Percentiles rank a stretch among this genome's conserved stretches.
Conservation (phyloP, 2,888 invertebrate species). For the Pediacus dermestoides region DNA sequence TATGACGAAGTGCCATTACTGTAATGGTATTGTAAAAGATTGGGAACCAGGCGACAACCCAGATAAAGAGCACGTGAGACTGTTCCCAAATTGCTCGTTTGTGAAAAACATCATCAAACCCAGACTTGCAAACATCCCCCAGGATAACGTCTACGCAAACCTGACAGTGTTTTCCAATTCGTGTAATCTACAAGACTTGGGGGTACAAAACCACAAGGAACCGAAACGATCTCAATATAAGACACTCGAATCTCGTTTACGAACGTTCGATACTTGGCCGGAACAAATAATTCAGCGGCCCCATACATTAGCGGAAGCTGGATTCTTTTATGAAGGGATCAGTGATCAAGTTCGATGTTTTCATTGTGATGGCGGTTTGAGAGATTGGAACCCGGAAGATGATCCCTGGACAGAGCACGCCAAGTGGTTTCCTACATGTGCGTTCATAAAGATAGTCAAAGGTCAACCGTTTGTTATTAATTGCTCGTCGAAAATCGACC, state of each 20-base stretch:
- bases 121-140: conserved; percentile 30
- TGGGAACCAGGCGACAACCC: conserved; percentile 70
- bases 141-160: conserved; percentile 21
- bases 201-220: conserved; percentile 57
- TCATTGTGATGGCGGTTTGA: conserved; percentile 89
- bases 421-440: conserved; percentile 87
- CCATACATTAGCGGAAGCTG: conserved; percentile 75
- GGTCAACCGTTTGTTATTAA: conserved; percentile 72
- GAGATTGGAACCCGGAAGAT: conserved; percentile 86
- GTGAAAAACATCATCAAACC: conserved; percentile 49
- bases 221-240: conserved; percentile 67
- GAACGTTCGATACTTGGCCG: conserved; percentile 77
- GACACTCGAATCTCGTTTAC: conserved; percentile 65
- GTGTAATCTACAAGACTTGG: conserved; percentile 54
- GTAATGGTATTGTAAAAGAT: conserved; percentile 64
- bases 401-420: conserved; percentile 94
- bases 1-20: conserved; percentile 78
- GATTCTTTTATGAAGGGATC: conserved; percentile 78
- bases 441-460: conserved; percentile 75
- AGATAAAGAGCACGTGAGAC: conserved; percentile 62
- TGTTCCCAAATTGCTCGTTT: conserved; percentile 60
- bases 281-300: conserved; percentile 70
- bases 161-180: conserved; percentile 43
- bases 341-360: conserved; percentile 84
- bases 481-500: conserved; percentile 47